phyloP scores from a whole-genome alignment of 2,797 vertebrate genomes.

The Mus minutoides region DNA sequence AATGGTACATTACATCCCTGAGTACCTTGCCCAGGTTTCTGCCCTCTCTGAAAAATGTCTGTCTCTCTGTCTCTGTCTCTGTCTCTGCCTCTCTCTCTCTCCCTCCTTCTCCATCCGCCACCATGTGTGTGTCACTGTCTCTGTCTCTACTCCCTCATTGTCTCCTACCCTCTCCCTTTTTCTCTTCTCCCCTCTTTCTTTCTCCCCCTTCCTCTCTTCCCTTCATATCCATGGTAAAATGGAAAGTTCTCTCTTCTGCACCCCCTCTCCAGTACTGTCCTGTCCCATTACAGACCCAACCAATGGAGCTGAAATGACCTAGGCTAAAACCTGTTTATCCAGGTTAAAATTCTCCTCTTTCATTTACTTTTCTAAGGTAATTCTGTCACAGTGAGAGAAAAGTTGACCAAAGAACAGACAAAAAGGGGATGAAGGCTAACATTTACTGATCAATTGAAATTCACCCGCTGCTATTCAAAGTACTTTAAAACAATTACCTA shows the following conservation, averaged over 20 bases:
- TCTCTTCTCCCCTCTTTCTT: background rate
- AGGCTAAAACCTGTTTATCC: background rate
- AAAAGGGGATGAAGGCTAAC: background rate
- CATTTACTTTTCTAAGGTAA: background rate
- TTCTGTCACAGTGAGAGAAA: background rate
- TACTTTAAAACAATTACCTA: conserved; percentile 30
- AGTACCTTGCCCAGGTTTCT: too few species aligned
- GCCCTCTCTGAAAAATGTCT: background rate
- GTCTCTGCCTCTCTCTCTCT: background rate
- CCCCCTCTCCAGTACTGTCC: background rate
- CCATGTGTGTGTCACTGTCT: background rate
- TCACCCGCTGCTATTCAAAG: background rate
- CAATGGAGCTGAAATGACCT: background rate
- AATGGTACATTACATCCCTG: background rate
- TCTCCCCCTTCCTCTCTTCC: background rate
- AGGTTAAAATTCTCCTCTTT: background rate
- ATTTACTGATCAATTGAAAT: background rate
- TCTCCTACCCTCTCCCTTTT: background rate
- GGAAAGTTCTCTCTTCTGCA: background rate
- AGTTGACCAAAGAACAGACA: background rate
- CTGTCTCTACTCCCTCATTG: background rate
- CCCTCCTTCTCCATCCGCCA: accelerated
- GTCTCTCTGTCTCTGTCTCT: background rate
- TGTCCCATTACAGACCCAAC: background rate
- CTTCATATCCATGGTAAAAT: background rate